phyloP scores from a whole-genome alignment of 2,888 invertebrate species.

The Dugesia japonica region DNA sequence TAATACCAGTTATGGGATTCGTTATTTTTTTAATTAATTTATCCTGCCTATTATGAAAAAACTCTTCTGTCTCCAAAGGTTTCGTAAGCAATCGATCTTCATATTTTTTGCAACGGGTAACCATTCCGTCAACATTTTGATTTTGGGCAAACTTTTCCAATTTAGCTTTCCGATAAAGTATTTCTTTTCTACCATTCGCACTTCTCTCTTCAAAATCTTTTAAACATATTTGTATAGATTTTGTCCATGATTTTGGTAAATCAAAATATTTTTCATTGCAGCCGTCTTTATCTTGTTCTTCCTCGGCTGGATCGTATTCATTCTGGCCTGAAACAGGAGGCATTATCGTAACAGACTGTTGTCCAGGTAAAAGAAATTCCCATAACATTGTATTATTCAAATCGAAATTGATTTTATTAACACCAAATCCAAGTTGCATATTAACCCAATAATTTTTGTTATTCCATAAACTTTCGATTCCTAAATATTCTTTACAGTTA shows the following conservation, averaged over 20 bases:
- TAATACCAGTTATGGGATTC: constrained; percentile 40
- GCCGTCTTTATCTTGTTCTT: constrained; percentile 37
- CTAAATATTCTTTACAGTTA: constrained; percentile 54
- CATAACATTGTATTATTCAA: constrained; percentile 26
- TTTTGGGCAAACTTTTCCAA: constrained; percentile 66
- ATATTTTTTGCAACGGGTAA: constrained; percentile 48
- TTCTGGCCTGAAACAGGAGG: constrained; percentile 41
- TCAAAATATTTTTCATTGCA: constrained; percentile 43
- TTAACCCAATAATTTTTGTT: constrained; percentile 58
- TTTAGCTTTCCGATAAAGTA: constrained; percentile 58
- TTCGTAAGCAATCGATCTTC: constrained; percentile 44
- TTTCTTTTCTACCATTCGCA: constrained; percentile 55
- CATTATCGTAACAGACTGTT: constrained; percentile 43
- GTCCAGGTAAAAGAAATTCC: constrained; percentile 36
- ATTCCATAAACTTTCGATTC: constrained; percentile 71
- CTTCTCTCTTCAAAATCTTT: constrained; percentile 53
- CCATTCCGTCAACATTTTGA: constrained; percentile 58
- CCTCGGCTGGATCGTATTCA: constrained; percentile 43
- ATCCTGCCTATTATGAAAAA: constrained; percentile 43
- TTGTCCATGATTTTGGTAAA: constrained; percentile 47
- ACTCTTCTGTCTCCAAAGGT: constrained; percentile 41
- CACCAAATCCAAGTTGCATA: constrained; percentile 43
- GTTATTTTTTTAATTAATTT: constrained; percentile 42
- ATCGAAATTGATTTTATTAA: constrained; percentile 26
- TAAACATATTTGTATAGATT: constrained; percentile 41